Evolutionary conservation across 2,797 vertebrate species (phyloP).

Genomic region (Pitangus sulphuratus): DNA sequence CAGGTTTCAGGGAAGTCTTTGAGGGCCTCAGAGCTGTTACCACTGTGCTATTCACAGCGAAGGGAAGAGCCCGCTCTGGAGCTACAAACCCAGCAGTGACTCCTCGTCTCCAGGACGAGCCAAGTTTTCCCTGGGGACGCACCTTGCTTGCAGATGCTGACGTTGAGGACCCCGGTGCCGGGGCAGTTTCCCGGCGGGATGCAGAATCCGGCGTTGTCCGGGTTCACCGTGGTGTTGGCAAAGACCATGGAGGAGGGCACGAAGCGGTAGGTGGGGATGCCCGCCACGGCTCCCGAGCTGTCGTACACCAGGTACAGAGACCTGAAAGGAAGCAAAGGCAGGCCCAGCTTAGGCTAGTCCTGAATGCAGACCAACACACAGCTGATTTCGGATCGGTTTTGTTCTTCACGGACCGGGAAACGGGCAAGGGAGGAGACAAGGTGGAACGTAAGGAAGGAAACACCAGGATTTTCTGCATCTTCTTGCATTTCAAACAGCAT

Average conservation of each 20-base stretch:
- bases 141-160: constrained; percentile 89
- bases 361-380: background rate
- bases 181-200: constrained; percentile 87
- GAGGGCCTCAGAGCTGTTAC: background rate
- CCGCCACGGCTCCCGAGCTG: constrained; percentile 80
- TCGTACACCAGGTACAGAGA: constrained; percentile 88
- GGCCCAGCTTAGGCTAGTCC: background rate
- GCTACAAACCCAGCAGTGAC: background rate
- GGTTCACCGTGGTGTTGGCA: constrained; percentile 84
- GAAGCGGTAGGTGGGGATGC: constrained; percentile 87
- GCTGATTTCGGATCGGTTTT: background rate
- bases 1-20: background rate
- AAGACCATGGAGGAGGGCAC: constrained; percentile 83
- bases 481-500: background rate
- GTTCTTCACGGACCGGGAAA: background rate
- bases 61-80: background rate
- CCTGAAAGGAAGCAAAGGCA: constrained; percentile 68
- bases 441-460: background rate
- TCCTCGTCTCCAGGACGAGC: background rate
- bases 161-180: constrained; percentile 88
- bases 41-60: background rate
- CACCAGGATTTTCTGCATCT: background rate
- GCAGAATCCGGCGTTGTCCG: constrained; percentile 92
- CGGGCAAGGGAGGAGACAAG: background rate
- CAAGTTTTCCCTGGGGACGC: background rate